Evolutionary conservation across 1,140 invertebrate genomes (phyloP), one percentile per base, ranked within the genome.

Genomic region (Coboldia fuscipes): DNA sequence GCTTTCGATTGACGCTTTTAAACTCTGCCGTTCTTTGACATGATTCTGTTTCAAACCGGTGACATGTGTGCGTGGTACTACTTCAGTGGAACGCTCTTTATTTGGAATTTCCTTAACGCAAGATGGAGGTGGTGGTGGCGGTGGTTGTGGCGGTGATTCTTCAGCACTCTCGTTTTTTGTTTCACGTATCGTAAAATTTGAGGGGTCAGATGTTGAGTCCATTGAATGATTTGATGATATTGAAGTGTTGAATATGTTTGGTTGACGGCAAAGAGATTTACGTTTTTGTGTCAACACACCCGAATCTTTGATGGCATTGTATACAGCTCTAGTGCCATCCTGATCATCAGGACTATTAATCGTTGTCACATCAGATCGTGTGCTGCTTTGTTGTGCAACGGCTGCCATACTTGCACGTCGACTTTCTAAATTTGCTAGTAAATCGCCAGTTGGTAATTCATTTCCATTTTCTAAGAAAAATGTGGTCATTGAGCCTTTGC

Each of bases 401-500:
- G 29, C 9, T 15, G 29, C 5, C 13, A 13, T 30, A 15, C 4
- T 3, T 6, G 29, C 13, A 16, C 29, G 15, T 30, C 24, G 3
- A n/a, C 29, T 8, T 10, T n/a, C n/a, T n/a, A n/a, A n/a, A n/a
- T n/a, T n/a, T n/a, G n/a, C n/a, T n/a, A n/a, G n/a, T n/a, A n/a
- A n/a, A n/a, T n/a, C n/a, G n/a, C n/a, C n/a, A n/a, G n/a, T n/a
- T n/a, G n/a, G n/a, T n/a, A n/a, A 16, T 30, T 13, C 18, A 32
- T 32, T 32, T 32, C 14, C 14, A n/a, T 14, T 10, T 10, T 27
- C 12, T 12, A 88, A 62, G 51, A 90, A 86, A 57, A 82, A 90
- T 0, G 88, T 92, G n/a, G 81, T 68, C 86, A 93, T 92, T 28
- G 82, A 77, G 1, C 88, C 88, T 58, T 92, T 93, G 15, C 88